Base-by-base conservation (phyloP, 2,888 invertebrate species). In the Melinaea marsaeus region DNA sequence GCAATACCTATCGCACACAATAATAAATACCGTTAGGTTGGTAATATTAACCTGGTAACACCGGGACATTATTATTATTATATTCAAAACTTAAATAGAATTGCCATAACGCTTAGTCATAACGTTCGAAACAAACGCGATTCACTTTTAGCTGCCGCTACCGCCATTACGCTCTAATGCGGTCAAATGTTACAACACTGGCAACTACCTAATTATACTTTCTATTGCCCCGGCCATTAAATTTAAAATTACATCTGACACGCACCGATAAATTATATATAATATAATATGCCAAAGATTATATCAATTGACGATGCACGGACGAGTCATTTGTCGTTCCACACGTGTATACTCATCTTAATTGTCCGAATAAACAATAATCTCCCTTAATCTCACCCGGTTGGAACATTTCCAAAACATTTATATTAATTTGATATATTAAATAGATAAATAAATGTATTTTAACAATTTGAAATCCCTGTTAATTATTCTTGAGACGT, bases 31-130 rank as follows among this genome's bases (percentile, higher is more conserved):
- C 22, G 22, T 22, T 22, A 22, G 22, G 22, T 22, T 22, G 22
- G 22, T 22, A 22, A 33, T 34, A 42, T 46, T 22, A 37, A 55
- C 46, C 13, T 67, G 60, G 60, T 51, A 67, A 57, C 57, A 57
- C 63, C 60, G 22, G 22, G 1, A 22, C 60, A 62, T 60, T 63
- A 63, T 63, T 57, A 47, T 62, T 59, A 64, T 60, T 59, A 66
- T 57, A 62, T 79, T 77, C 75, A 81, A 81, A 83, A 81, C 79
- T 77, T 77, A 84, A 22, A 84, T 81, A 74, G 77, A 79, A 80
- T 78, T 71, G 77, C 85, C 82, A 86, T 81, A 81, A 79, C 75
- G 65, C 69, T 74, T 72, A 71, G 84, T 84, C 86, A 87, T 87
- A 86, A 84, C 71, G 73, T 74, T 74, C 77, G 74, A 80, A 84